phyloP scores from a whole-genome alignment of 2,888 invertebrate genomes.

The Unio delphinus region DNA sequence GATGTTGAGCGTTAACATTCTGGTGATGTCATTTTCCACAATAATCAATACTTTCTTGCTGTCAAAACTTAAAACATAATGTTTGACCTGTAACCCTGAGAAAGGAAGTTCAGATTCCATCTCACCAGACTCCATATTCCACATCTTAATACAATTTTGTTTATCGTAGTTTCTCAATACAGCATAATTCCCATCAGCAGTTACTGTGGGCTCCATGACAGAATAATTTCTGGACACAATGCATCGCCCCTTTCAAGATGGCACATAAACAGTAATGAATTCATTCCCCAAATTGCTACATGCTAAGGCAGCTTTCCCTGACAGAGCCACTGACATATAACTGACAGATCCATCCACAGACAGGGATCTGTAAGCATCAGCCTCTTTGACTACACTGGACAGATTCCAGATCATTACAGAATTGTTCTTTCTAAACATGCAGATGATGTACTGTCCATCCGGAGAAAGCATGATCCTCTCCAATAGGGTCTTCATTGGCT shows the following conservation, averaged over 20 bases:
- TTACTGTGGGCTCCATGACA: constrained; percentile 33
- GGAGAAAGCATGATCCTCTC: constrained; percentile 19
- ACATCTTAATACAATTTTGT: constrained; percentile 34
- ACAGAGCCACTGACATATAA: constrained; percentile 26
- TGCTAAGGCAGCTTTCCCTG: constrained; percentile 26
- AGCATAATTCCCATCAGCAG: constrained; percentile 41
- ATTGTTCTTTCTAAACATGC: constrained; percentile 33
- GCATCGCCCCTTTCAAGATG: constrained; percentile 21
- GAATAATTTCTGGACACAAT: constrained; percentile 31
- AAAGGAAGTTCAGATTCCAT: constrained; percentile 25
- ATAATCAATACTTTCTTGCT: constrained; percentile 28
- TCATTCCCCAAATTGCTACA: constrained; percentile 37
- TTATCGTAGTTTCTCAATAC: constrained; percentile 40
- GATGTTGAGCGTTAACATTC: constrained; percentile 10
- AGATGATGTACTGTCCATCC: constrained; percentile 31
- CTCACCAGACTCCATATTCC: constrained; percentile 30
- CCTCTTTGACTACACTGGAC: constrained; percentile 16
- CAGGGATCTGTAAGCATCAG: constrained; percentile 30
- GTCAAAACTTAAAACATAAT: constrained; percentile 22
- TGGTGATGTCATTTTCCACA: constrained; percentile 13
- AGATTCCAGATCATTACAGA: constrained; percentile 36
- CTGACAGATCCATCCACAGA: constrained; percentile 33
- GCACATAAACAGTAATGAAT: constrained; percentile 35
- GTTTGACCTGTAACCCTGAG: constrained; percentile 38
- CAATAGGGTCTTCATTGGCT: constrained; percentile 29